phyloP scores from a whole-genome alignment of 2,113 vertebrate species.

The Anolis sagrei region DNA sequence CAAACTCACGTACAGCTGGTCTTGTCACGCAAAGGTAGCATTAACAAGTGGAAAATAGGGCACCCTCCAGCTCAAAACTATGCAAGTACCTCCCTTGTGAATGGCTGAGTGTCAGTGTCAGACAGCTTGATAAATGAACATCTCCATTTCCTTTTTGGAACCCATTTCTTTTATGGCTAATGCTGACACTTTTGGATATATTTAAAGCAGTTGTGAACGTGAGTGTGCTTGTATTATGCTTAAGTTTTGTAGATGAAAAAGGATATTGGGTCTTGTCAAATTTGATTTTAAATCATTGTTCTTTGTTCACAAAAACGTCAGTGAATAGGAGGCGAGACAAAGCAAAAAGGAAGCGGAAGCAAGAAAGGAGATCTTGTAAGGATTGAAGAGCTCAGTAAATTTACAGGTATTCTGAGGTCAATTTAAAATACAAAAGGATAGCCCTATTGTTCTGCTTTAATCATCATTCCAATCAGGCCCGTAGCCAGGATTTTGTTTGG shows the following conservation, averaged over 20 bases:
- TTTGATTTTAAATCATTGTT: background rate
- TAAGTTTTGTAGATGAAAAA: background rate
- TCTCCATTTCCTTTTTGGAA: background rate
- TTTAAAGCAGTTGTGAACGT: background rate
- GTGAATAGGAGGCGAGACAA: background rate
- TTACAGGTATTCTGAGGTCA: too few species aligned
- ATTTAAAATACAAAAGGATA: too few species aligned
- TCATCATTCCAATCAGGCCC: too few species aligned
- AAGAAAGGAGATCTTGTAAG: background rate
- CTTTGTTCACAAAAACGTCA: slow-evolving; percentile 7
- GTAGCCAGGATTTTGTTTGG: too few species aligned
- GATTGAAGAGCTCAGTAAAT: background rate
- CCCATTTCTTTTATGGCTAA: background rate
- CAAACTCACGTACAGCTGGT: background rate
- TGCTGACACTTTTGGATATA: slow-evolving; percentile 25
- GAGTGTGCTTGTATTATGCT: background rate
- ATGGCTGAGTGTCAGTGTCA: background rate
- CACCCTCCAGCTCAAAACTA: background rate
- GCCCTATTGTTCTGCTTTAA: too few species aligned
- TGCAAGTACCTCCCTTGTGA: background rate
- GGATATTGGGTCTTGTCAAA: background rate
- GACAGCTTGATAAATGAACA: slow-evolving; percentile 11
- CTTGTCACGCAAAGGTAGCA: background rate
- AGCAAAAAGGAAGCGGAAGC: background rate
- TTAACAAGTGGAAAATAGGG: rapidly evolving